Base-by-base conservation (phyloP, 2,888 invertebrate species). In the Malachius bipustulatus region DNA sequence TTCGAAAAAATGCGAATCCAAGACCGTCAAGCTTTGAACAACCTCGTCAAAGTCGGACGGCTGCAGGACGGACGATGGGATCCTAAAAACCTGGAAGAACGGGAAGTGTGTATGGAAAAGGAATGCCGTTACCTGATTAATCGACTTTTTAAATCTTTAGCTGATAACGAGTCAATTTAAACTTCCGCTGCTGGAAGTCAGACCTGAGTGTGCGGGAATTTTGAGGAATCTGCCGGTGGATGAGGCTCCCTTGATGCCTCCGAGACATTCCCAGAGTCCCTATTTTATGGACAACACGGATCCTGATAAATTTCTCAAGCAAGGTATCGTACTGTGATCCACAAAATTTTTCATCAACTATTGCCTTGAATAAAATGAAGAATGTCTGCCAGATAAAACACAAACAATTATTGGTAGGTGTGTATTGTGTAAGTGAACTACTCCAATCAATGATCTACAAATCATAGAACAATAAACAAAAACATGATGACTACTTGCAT, bases 121-220 rank as follows among this genome's bases (percentile, higher is more conserved):
- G 12, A 33, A 33, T 24, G 14, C 24, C 6, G n/a, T 19, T 8
- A 19, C 24, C n/a, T n/a, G n/a, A n/a, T n/a, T n/a, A n/a, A n/a
- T n/a, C n/a, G n/a, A 19, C 24, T 19, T 19, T 8, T n/a, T 19
- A 8, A 19, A 6, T 19, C n/a, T 19, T 6, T n/a, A 82, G 82
- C 66, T 80, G 32, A 71, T 76, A 6, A 69, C 71, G 48, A 77
- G 76, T 13, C 70, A 75, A 45, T 82, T 79, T 57, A 75, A 75
- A 50, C 57, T 82, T 4, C 83, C 83, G 0, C 54, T 83, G 41
- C 62, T 75, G 28, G 67, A 70, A 31, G 80, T 82, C 1, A 64
- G 76, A 33, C 76, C 78, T 10, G 77, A 80, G 63, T 75, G 74
- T 44, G 73, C 71, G 19, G 79, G 76, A 10, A 67, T 78, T 40